Conservation (phyloP, 2,888 invertebrate genomes). For the Marasmarcha lunaedactyla region DNA sequence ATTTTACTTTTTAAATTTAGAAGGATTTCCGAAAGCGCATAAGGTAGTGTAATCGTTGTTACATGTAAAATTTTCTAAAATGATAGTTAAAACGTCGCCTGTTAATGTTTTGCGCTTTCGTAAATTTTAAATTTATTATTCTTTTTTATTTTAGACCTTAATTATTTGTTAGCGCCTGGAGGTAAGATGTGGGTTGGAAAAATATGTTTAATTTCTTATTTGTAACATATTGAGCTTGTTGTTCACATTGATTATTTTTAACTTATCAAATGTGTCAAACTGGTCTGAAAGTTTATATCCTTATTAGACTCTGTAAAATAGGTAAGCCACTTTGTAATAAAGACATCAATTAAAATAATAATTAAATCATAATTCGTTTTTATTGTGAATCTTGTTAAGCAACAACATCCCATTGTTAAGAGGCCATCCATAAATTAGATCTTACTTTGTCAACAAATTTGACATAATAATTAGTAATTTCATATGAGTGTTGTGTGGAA, state of each 20-base stretch:
- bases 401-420: no score
- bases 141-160: background rate
- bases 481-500: no score
- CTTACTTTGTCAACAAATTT: no score
- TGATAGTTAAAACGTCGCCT: background rate
- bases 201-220: background rate
- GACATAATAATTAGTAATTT: no score
- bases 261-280: background rate
- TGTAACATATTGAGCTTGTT: background rate
- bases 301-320: constrained; percentile 28
- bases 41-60: no score
- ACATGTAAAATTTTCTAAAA: background rate
- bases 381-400: no score
- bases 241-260: background rate
- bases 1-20: constrained; percentile 43
- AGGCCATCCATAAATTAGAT: no score
- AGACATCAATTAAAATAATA: constrained; percentile 57
- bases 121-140: constrained; percentile 1
- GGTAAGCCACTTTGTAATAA: constrained; percentile 63
- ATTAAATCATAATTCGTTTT: no score
- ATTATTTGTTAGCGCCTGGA: background rate
- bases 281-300: background rate
- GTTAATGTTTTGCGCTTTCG: background rate
- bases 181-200: background rate
- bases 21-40: constrained; percentile 9